A percentile compares a stretch with the other conserved stretches of the same genome.
Conservation (phyloP, 2,797 vertebrate species). For the Pteropus rufus region DNA sequence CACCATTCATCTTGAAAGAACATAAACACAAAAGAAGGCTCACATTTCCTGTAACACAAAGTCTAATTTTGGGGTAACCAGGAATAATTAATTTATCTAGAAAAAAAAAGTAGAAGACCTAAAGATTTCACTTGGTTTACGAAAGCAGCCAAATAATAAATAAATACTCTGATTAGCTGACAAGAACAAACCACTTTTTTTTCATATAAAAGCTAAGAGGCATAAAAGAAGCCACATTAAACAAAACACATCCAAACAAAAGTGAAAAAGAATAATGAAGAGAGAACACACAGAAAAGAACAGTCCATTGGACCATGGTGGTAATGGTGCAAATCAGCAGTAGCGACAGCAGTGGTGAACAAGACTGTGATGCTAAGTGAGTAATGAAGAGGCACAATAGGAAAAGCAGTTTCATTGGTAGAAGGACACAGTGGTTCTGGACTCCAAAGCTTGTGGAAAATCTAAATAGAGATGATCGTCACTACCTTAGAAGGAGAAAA, state of each 20-base stretch:
- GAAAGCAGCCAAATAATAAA: background rate
- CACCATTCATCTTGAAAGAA: conserved; percentile 16
- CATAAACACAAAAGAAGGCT: background rate
- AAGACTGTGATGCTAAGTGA: background rate
- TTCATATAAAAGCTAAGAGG: background rate
- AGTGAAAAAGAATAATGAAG: background rate
- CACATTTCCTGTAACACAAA: background rate
- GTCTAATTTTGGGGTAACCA: background rate
- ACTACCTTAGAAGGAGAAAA: background rate
- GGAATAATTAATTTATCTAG: background rate
- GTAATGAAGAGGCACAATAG: background rate
- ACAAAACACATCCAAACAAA: background rate
- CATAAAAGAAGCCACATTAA: background rate
- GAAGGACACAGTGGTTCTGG: background rate
- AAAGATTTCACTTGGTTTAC: background rate
- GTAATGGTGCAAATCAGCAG: background rate
- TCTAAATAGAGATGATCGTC: background rate
- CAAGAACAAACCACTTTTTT: background rate
- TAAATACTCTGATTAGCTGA: background rate
- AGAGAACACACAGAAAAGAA: background rate
- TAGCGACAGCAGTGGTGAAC: background rate
- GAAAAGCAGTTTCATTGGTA: background rate
- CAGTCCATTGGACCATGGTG: background rate
- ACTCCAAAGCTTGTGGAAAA: background rate
- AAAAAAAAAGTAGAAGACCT: background rate